Evolutionary conservation across 2,888 invertebrate species (phyloP).

Genomic region (Tanytarsus gracilentus): DNA sequence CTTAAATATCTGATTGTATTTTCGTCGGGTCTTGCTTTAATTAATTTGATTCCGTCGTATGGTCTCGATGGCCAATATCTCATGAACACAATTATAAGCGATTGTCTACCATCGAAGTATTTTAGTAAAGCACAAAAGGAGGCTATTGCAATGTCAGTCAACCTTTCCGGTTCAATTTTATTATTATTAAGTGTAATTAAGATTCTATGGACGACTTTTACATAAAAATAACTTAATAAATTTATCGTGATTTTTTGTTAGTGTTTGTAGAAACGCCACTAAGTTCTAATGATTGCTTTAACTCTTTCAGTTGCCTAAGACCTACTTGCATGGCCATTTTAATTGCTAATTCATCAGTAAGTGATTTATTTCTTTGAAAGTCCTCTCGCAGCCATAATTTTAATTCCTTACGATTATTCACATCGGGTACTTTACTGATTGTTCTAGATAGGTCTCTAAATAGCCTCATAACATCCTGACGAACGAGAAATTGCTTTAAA

Average conservation of each 20-base stretch:
- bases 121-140: constrained; percentile 51
- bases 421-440: constrained; percentile 56
- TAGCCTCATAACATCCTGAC: constrained; percentile 66
- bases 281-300: constrained; percentile 54
- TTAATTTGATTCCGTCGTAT: constrained; percentile 89
- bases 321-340: constrained; percentile 64
- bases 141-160: constrained; percentile 57
- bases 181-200: constrained; percentile 56
- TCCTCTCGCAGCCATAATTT: constrained; percentile 64
- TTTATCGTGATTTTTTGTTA: constrained; percentile 28
- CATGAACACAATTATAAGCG: constrained; percentile 56
- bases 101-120: constrained; percentile 45
- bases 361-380: constrained; percentile 60
- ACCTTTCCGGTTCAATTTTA: constrained; percentile 63
- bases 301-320: constrained; percentile 57
- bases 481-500: constrained; percentile 58
- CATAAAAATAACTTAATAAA: constrained; percentile 31
- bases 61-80: constrained; percentile 91
- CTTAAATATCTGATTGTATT: constrained; percentile 75
- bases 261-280: constrained; percentile 39
- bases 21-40: constrained; percentile 79
- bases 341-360: constrained; percentile 62
- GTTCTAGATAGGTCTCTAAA: constrained; percentile 65
- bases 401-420: constrained; percentile 53
- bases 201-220: constrained; percentile 42